Evolutionary conservation across 30 jellyfish, hydroid and myxozoan species (phyloP), one percentile per base, ranked within the genome.

Genomic region (Pelagia noctiluca): DNA sequence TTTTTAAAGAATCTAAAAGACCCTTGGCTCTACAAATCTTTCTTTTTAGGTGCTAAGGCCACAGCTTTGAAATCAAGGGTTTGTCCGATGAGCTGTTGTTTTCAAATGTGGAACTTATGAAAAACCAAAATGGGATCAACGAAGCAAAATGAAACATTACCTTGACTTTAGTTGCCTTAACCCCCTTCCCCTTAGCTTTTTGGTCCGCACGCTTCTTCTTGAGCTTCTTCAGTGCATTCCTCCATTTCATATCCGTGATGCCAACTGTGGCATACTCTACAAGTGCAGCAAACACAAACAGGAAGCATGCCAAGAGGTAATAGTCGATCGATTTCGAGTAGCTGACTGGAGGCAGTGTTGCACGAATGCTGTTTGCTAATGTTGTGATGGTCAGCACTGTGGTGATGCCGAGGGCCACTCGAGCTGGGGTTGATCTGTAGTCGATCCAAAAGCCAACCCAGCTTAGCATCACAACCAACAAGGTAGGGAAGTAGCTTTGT

Each of bases 371-470:
- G 70, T 84, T 84, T 19, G 90, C 88, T 30, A 91, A 62, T 16
- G 98, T 84, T 2, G 96, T 85, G 49, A 91, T 91, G 3, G 98
- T 91, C 10, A 91, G 62, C 0, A 91, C 98, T 1, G 98, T 91
- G 4, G 98, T 91, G 21, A 91, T 91, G 4, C 98, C 98, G 32
- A 91, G 91, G 13, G 96, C 94, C 22, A 91, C 98, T 19, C 98
- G 47, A 16, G 98, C 98, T 18, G 98, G 98, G 3, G 98, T 91
- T 25, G 98, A 91, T 10, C 96, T 84, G 54, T 91, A 91, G 84
- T 91, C 96, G 63, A 91, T 91, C 98, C 98, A 91, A 68, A 91
- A 91, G 37, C 96, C 89, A 25, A 91, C 94, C 98, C 98, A 91
- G 29, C 93, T 74, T 73, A 91, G 84, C 34, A 83, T 72, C 25